Conservation (phyloP, 2,113 vertebrate species). For the Cynopterus brachyotis region DNA sequence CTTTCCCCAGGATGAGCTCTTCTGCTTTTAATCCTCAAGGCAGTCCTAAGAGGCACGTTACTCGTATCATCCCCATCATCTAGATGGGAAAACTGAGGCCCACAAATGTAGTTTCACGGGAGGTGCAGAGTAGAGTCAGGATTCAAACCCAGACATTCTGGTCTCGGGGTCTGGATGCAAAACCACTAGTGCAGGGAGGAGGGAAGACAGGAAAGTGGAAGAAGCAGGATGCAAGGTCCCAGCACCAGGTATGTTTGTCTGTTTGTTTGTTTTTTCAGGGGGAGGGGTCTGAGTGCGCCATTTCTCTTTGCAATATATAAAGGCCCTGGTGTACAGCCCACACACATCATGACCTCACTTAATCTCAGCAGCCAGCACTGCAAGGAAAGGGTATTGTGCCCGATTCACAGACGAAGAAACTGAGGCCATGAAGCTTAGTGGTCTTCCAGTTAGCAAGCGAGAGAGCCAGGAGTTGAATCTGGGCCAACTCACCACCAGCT, state of each 20-base stretch:
- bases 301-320: background rate
- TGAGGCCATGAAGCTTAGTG: background rate
- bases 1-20: fast-evolving
- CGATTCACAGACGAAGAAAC: background rate
- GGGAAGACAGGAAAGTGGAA: too few relatives aligned
- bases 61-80: background rate
- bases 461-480: background rate
- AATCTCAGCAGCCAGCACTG: background rate
- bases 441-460: background rate
- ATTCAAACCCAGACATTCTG: background rate
- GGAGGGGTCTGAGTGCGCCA: too few relatives aligned
- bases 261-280: background rate
- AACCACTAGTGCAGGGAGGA: background rate
- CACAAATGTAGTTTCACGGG: background rate
- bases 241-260: fast-evolving
- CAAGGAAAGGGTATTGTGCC: background rate
- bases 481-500: background rate
- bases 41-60: background rate
- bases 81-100: background rate
- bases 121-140: background rate
- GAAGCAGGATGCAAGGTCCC: background rate
- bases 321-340: background rate
- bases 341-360: background rate
- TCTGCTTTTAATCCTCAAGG: background rate
- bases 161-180: fast-evolving